Base-by-base conservation (phyloP, 2,113 vertebrate genomes). In the Tachuris rubrigastra region DNA sequence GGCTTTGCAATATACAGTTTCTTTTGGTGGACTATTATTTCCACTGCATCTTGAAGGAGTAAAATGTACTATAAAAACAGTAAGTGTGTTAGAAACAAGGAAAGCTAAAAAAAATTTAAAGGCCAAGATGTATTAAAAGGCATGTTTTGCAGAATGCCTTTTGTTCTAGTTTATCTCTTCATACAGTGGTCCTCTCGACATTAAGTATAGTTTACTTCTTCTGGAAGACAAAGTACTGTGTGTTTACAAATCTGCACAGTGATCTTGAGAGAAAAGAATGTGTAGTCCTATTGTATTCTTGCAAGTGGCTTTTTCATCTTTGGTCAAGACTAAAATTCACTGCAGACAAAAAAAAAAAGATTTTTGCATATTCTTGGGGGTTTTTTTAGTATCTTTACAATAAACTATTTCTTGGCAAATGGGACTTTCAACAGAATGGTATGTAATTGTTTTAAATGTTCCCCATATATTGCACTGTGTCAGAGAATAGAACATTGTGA, bases 171-270 rank as follows among this genome's bases (percentile, higher is more conserved):
- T 95, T 95, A 67, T 96, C 84, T 95, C 65, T 89, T 87, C 59
- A 74, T 75, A 56, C 44, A 91, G 31, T 74, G 81, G 59, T 89
- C 27, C 22, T 72, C 56, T 52, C 49, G 77, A 86, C 33, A 69
- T 83, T 73, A 71, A 91, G 25, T 88, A 27, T 35, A 76, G 75
- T 93, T 94, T 91, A 80, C 62, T 95, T 93, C 39, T 39, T 25
- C 56, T 83, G 28, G 49, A 89, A 94, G 82, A 90, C 92, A 81
- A 66, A 95, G 60, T 67, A 74, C 65, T 87, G 55, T 4, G 2
- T 94, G 72, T 95, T 97, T 96, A 93, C 85, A 87, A 89, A 95
- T 96, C 71, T 85, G 46, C 71, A 59, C 33, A 83, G 50, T 94
- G 79, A 83, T 92, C 90, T 81, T 76, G 72, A 74, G 85, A 85